Percentiles rank a stretch among this genome's conserved stretches.
Evolutionary conservation across 2,797 vertebrate genomes (phyloP).

Genomic region (Peromyscus attwateri): DNA sequence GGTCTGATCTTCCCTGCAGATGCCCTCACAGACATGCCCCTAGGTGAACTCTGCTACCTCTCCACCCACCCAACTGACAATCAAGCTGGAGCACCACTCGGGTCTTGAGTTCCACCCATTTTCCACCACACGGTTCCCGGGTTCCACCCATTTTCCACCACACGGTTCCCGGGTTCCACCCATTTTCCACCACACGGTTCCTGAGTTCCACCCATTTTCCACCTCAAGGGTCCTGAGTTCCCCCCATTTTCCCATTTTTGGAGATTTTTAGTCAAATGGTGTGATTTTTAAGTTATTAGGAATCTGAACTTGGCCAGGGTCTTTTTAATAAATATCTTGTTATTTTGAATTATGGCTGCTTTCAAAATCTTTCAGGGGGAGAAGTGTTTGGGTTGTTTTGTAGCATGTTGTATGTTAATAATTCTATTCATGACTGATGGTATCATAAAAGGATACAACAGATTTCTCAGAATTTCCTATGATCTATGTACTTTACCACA

Average conservation of each 20-base stretch:
- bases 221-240: no score
- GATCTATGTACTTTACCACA: background rate
- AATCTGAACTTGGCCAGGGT: no score
- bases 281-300: background rate
- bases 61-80: background rate
- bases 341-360: background rate
- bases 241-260: background rate
- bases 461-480: background rate
- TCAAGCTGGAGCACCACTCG: no score
- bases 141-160: no score
- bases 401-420: background rate
- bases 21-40: background rate
- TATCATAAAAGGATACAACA: background rate
- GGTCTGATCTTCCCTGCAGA: background rate
- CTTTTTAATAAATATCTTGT: background rate
- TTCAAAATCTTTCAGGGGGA: background rate
- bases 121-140: no score
- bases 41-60: background rate
- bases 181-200: no score
- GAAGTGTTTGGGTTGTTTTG: background rate
- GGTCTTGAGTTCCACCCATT: background rate
- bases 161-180: no score
- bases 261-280: background rate
- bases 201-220: no score
- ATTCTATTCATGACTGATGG: background rate